Percentiles rank a stretch among this genome's conserved stretches.
phyloP scores from a whole-genome alignment of 1,140 invertebrate species.

The Andricus grossulariae region DNA sequence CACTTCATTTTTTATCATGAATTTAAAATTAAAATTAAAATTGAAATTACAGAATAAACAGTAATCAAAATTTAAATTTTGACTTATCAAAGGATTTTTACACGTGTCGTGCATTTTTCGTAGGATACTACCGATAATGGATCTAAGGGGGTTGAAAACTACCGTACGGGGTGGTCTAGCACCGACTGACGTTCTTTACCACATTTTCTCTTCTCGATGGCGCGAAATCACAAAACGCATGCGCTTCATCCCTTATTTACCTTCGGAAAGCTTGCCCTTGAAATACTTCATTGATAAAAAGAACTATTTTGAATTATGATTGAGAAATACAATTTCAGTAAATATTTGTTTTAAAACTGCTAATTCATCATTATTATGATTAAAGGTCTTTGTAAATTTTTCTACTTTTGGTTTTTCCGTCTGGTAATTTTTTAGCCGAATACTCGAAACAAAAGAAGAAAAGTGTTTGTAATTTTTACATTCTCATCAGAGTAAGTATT shows the following conservation, averaged over 20 bases:
- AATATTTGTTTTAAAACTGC: too few relatives aligned
- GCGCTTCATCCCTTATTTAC: constrained; percentile 49
- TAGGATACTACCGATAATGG: constrained; percentile 9
- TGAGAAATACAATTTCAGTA: too few relatives aligned
- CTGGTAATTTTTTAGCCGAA: too few relatives aligned
- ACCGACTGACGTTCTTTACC: constrained; percentile 57
- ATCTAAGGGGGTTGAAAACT: constrained; percentile 33
- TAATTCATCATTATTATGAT: too few relatives aligned
- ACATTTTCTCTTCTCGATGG: constrained; percentile 41
- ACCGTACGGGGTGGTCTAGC: constrained; percentile 48
- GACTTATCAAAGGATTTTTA: constrained; percentile 27
- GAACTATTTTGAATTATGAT: constrained; percentile 4
- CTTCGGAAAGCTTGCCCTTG: background rate
- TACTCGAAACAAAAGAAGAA: too few relatives aligned
- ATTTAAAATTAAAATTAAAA: background rate
- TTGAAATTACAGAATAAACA: constrained; percentile 1
- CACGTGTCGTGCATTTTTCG: constrained; percentile 31
- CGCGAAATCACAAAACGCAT: constrained; percentile 59
- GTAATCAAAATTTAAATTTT: background rate
- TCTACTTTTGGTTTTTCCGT: too few relatives aligned
- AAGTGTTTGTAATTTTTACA: too few relatives aligned
- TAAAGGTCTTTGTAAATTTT: too few relatives aligned
- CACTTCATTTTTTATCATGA: background rate
- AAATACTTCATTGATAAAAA: constrained; percentile 4
- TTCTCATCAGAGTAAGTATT: too few relatives aligned